A percentile compares a stretch with the other conserved stretches of the same genome.
Evolutionary conservation across 2,888 invertebrate genomes (phyloP).

Genomic region (Agrochola litura): DNA sequence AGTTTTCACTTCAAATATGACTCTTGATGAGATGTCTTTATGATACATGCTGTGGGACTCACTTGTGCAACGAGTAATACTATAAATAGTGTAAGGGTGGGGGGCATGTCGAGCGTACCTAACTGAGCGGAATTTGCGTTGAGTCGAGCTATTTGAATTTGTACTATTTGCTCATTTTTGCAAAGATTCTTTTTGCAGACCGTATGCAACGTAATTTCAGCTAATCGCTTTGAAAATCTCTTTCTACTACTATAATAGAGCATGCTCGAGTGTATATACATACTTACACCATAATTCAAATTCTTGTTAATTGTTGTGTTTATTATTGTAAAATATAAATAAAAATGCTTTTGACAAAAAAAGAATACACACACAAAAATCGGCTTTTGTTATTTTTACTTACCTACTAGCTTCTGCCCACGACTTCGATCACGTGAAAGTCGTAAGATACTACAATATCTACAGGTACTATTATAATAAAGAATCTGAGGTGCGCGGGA

Average conservation of each 20-base stretch:
- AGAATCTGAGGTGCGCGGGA: too few species aligned
- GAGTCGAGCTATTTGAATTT: background rate
- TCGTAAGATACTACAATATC: too few species aligned
- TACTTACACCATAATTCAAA: background rate
- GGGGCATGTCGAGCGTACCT: too few species aligned
- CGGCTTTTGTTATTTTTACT: background rate
- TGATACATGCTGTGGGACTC: background rate
- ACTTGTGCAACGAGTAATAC: background rate
- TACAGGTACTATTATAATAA: too few species aligned
- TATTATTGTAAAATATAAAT: constrained; percentile 17
- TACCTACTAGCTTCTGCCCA: background rate
- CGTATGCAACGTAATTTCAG: background rate
- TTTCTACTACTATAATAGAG: too few species aligned
- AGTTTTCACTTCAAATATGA: too few species aligned
- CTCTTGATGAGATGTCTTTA: too few species aligned
- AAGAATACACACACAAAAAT: background rate
- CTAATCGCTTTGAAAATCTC: background rate
- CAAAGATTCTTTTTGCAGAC: background rate
- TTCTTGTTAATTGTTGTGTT: constrained; percentile 17
- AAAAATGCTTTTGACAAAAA: constrained; percentile 26
- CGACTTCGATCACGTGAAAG: too few species aligned
- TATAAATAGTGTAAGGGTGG: background rate
- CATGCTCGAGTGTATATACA: background rate
- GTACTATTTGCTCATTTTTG: background rate
- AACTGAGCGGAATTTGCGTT: background rate